Percentiles rank a stretch among this genome's conserved stretches.
Conservation (phyloP, 2,888 invertebrate genomes). For the Tachina fera region DNA sequence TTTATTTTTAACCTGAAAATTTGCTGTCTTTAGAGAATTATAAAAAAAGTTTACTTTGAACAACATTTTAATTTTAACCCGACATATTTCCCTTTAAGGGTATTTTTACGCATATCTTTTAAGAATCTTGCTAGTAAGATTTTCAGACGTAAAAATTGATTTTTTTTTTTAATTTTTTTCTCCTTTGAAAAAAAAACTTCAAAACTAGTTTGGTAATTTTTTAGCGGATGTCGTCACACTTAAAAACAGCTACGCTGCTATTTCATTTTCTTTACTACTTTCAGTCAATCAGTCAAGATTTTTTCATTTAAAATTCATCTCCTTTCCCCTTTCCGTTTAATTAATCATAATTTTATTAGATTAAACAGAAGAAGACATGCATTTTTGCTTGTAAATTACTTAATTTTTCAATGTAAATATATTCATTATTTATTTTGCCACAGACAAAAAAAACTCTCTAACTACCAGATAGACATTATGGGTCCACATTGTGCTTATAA, state of each 20-base stretch:
- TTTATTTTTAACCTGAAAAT: too few species aligned
- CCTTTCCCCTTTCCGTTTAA: slow-evolving; percentile 5
- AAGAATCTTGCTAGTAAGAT: too few species aligned
- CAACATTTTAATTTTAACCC: too few species aligned
- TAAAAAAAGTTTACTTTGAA: too few species aligned
- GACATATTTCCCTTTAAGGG: too few species aligned
- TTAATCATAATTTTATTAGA: slow-evolving; percentile 41
- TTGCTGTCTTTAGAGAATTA: too few species aligned
- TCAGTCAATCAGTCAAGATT: neutral
- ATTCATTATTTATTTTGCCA: slow-evolving; percentile 54
- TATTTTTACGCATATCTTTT: too few species aligned
- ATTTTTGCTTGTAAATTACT: slow-evolving; percentile 60
- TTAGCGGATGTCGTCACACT: too few species aligned
- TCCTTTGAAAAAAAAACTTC: too few species aligned
- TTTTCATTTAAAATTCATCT: neutral
- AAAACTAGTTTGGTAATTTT: too few species aligned
- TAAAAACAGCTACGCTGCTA: neutral
- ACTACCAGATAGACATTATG: slow-evolving; percentile 35
- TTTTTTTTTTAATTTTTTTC: too few species aligned
- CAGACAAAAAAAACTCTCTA: neutral
- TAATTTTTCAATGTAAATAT: slow-evolving; percentile 65
- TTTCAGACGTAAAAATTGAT: too few species aligned
- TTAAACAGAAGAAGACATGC: slow-evolving; percentile 43
- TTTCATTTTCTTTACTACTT: neutral
- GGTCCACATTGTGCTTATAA: slow-evolving; percentile 25